A percentile compares a stretch with the other conserved stretches of the same genome.
Evolutionary conservation across 2,888 invertebrate genomes (phyloP).

Genomic region (Pristionchus arcanus): DNA sequence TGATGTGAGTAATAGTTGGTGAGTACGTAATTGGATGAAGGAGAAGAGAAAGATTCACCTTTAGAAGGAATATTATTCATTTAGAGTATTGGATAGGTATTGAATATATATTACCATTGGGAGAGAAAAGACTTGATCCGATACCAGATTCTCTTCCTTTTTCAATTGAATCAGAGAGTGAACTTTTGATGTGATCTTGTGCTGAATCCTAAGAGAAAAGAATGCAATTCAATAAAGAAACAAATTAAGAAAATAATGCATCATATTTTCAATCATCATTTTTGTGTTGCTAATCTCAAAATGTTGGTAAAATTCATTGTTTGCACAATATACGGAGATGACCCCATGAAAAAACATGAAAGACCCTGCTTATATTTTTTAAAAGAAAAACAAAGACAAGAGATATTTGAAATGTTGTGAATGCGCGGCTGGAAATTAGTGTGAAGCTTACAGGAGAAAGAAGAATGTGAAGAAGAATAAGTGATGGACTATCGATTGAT

Average conservation of each 20-base stretch:
- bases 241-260: too few species aligned
- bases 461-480: constrained; percentile 23
- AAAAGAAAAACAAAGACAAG: background rate
- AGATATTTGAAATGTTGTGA: background rate
- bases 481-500: background rate
- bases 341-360: too few species aligned
- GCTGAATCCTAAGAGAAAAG: background rate
- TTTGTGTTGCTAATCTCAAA: too few species aligned
- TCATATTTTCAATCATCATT: too few species aligned
- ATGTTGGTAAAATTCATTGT: too few species aligned
- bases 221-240: background rate
- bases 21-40: constrained; percentile 1
- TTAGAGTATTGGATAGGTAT: too few species aligned
- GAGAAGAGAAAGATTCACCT: background rate
- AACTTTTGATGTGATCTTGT: background rate
- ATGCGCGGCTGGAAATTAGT: background rate
- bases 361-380: too few species aligned
- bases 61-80: background rate
- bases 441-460: constrained; percentile 46
- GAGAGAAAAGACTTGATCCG: constrained; percentile 27
- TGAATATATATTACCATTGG: background rate
- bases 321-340: too few species aligned
- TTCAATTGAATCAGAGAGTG: background rate
- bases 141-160: constrained; percentile 46
- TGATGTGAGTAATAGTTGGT: constrained; percentile 17